A percentile compares a stretch with the other conserved stretches of the same genome.
Conservation (phyloP, 2,888 invertebrate species). For the Ectropis crepuscularia region DNA sequence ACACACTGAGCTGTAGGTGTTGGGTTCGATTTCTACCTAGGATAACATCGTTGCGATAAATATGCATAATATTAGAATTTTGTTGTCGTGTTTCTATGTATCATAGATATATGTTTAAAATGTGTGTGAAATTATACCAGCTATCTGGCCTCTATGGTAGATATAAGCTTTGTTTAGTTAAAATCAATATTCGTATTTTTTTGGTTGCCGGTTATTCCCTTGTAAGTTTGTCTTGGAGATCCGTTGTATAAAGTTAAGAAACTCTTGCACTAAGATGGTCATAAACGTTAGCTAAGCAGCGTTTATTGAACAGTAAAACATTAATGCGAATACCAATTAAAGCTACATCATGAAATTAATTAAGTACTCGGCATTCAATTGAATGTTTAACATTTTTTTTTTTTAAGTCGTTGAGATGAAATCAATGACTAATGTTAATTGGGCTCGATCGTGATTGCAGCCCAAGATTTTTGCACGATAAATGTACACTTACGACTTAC, state of each 20-base stretch:
- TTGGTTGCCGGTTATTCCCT: too few relatives aligned
- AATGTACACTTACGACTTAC: background rate
- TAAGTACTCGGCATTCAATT: background rate
- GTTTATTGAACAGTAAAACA: background rate
- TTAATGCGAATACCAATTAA: slow-evolving; percentile 2
- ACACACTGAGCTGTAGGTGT: too few relatives aligned
- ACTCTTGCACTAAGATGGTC: background rate
- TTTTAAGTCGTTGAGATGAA: slow-evolving; percentile 7
- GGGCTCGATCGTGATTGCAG: slow-evolving; percentile 4
- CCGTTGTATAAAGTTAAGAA: background rate
- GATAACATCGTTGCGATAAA: too few relatives aligned
- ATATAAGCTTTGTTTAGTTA: too few relatives aligned
- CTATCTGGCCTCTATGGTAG: too few relatives aligned
- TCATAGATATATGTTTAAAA: too few relatives aligned
- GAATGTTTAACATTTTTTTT: slow-evolving; percentile 2
- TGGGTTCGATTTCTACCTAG: too few relatives aligned
- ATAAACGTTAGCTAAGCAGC: background rate
- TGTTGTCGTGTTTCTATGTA: too few relatives aligned
- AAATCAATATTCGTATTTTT: too few relatives aligned
- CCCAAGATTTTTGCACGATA: slow-evolving; percentile 15
- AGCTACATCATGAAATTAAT: background rate
- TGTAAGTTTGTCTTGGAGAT: background rate
- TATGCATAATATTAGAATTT: too few relatives aligned
- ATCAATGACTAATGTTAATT: slow-evolving; percentile 20
- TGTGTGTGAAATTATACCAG: too few relatives aligned